These are phyloP conservation scores for Brachionus asplanchnoidis DNA, from an alignment of 1,140 invertebrate genomes.

Conservation along the genomic window DNA sequence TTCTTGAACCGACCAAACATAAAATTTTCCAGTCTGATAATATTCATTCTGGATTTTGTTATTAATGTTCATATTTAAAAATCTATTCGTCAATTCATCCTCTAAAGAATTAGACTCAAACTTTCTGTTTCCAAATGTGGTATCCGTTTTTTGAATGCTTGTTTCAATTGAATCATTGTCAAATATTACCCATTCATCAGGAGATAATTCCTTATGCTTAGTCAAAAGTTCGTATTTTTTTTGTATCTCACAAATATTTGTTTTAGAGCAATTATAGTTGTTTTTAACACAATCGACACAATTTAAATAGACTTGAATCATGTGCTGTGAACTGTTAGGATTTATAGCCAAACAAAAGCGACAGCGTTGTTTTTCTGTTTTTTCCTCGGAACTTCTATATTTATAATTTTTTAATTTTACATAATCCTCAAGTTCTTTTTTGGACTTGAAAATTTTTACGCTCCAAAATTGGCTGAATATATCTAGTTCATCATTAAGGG, in stretches of 20 bases:
- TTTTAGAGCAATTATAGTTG: neutral
- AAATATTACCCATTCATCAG: neutral
- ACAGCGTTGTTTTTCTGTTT: neutral
- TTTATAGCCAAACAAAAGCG: neutral
- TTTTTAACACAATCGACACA: neutral
- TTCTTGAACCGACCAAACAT: neutral
- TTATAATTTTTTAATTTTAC: neutral
- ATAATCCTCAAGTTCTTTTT: neutral
- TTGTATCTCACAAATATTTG: neutral
- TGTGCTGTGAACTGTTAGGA: neutral
- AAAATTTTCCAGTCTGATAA: neutral
- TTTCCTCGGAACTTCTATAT: neutral
- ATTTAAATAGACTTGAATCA: neutral
- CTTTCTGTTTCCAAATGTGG: neutral
- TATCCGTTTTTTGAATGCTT: too few relatives aligned
- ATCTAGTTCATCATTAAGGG: neutral
- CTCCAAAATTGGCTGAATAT: neutral
- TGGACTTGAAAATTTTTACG: neutral
- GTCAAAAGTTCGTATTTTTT: neutral
- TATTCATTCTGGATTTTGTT: neutral
- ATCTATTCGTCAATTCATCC: neutral
- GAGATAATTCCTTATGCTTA: neutral
- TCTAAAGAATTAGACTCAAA: neutral
- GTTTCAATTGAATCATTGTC: neutral
- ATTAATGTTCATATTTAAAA: neutral